A percentile compares a stretch with the other conserved stretches of the same genome.
Evolutionary conservation across 2,797 vertebrate genomes (phyloP).

Genomic region (Melanotaenia trifasciata): DNA sequence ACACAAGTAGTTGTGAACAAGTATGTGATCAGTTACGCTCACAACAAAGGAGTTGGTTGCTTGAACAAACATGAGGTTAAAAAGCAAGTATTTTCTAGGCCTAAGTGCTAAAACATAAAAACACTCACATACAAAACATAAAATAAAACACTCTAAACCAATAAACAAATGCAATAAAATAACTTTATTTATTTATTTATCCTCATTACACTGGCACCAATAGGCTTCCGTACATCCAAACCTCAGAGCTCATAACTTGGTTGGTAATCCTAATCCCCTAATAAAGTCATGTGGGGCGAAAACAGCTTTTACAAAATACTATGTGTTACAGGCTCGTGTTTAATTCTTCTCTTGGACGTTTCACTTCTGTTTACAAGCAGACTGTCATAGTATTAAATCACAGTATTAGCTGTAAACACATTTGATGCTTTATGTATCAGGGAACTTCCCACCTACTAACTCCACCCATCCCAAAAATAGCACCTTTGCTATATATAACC

Average conservation of each 20-base stretch:
- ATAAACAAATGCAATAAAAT: no score
- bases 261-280: background rate
- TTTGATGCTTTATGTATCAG: slow-evolving; percentile 8
- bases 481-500: slow-evolving; percentile 73
- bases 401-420: slow-evolving; percentile 10
- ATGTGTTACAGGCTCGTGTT: background rate
- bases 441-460: slow-evolving; percentile 37
- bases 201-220: background rate
- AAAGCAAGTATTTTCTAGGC: no score
- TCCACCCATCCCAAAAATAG: slow-evolving; percentile 71
- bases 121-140: no score
- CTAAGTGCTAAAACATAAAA: no score
- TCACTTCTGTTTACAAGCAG: slow-evolving; percentile 21
- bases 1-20: no score
- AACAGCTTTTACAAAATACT: background rate
- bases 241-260: background rate
- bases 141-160: no score
- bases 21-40: no score
- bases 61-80: no score
- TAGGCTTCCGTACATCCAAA: background rate
- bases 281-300: background rate
- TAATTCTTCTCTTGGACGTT: background rate
- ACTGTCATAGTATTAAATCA: slow-evolving; percentile 19
- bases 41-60: no score
- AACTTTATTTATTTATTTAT: no score